Evolutionary conservation across 2,797 vertebrate species (phyloP).

Genomic region (Leuciscus waleckii): DNA sequence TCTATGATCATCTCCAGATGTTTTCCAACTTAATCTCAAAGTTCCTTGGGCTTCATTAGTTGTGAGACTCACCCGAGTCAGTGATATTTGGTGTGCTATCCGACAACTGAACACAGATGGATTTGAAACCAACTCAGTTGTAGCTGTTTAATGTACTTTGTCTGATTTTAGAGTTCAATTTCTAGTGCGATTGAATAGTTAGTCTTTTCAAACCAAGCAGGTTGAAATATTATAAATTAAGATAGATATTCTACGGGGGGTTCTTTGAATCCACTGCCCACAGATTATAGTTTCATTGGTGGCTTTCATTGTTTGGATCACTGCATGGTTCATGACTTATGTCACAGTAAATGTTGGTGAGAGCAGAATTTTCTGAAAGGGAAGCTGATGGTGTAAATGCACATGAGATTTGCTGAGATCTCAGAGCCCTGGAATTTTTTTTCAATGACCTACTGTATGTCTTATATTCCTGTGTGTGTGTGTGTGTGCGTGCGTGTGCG

Average conservation of each 20-base stretch:
- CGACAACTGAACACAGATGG: background rate
- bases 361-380: background rate
- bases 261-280: background rate
- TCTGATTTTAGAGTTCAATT: background rate
- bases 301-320: too few species aligned
- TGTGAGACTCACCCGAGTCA: background rate
- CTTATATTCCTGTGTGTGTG: background rate
- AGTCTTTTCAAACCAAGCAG: background rate
- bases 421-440: background rate
- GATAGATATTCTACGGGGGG: too few species aligned
- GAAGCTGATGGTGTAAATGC: background rate
- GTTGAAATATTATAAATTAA: background rate
- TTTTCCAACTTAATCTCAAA: background rate
- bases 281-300: background rate
- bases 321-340: too few species aligned
- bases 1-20: background rate
- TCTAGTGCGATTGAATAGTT: background rate
- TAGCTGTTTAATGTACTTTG: background rate
- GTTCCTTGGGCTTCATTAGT: slow-evolving; percentile 11
- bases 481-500: background rate
- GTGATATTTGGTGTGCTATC: background rate
- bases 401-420: background rate
- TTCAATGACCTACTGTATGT: slow-evolving; percentile 41
- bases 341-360: too few species aligned
- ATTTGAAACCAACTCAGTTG: slow-evolving; percentile 3